Percentiles rank a stretch among this genome's conserved stretches.
These are phyloP conservation scores for Hydrozoanthus tunicans DNA, from an alignment of 64 coral and sea anemone genomes.

Conservation along the genomic window DNA sequence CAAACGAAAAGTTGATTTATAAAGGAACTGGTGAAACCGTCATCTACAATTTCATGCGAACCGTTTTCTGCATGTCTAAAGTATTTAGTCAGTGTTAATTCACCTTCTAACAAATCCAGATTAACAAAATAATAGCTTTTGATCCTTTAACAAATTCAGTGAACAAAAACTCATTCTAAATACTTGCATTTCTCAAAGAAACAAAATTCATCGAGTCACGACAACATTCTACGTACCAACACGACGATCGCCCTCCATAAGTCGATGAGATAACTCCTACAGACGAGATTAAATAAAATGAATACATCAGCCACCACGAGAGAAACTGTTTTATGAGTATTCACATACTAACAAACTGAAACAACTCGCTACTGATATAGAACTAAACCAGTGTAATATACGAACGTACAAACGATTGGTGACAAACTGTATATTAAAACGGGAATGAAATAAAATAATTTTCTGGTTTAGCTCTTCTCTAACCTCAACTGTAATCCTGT, in stretches of 20 bases:
- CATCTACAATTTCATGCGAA: slow-evolving; percentile 18
- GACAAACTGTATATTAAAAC: slow-evolving; percentile 4
- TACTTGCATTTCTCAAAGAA: not conserved
- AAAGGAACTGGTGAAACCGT: slow-evolving; percentile 14
- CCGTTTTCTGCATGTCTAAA: slow-evolving; percentile 29
- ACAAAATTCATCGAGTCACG: not conserved
- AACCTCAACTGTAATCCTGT: slow-evolving; percentile 91
- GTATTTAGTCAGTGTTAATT: slow-evolving; percentile 34
- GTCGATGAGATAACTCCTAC: slow-evolving; percentile 41
- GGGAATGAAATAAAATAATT: not conserved
- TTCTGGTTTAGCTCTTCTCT: slow-evolving; percentile 7
- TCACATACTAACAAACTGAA: not conserved
- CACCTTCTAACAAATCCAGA: not conserved
- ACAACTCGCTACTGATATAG: not conserved
- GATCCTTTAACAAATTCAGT: slow-evolving; percentile 13
- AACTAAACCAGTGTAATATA: no score
- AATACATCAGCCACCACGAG: not conserved
- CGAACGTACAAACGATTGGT: not conserved
- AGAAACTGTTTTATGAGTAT: not conserved
- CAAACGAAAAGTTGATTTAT: not conserved
- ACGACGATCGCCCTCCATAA: slow-evolving; percentile 55
- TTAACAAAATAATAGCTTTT: slow-evolving; percentile 28
- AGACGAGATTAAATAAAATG: slow-evolving; percentile 15
- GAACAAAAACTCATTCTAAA: not conserved
- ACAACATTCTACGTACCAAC: slow-evolving; percentile 38